Base-by-base conservation (phyloP, 2,113 vertebrate genomes). In the Gorsachius goisagi region DNA sequence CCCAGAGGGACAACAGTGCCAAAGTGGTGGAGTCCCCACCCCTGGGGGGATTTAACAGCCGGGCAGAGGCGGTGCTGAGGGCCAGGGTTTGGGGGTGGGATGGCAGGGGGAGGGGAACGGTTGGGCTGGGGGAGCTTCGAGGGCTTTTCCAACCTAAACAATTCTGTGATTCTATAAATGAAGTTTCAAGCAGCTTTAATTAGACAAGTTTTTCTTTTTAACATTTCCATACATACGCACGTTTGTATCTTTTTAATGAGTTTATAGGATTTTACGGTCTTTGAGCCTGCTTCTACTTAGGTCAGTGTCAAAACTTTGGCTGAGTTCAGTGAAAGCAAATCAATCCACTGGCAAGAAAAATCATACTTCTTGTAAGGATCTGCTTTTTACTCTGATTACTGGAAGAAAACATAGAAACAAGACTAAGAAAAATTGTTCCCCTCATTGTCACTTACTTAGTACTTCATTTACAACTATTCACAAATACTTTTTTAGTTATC, bases 171-270 rank as follows among this genome's bases (percentile, higher is more conserved):
- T 44, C 41, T 44, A 15, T 44, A 50, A 52, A 6, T 5, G 35
- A 85, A 12, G 12, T 30, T 89, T 39, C 23, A 32, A 68, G 60
- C 14, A 6, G n/a, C 6, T 73, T 24, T 28, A 47, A 53, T 10
- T 9, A 50, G 33, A 28, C 11, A 16, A 77, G 27, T 35, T 53
- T 32, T 52, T 47, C 41, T 83, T 91, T 74, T 77, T 17, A 35
- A 52, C 16, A 39, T 90, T 94, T 78, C 63, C 3, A 11, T 3
- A 15, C 28, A 16, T 44, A 2, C 2, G 12, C 52, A 63, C 4
- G 2, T 93, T 93, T 93, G 86, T 72, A 81, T 89, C 92, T 90
- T 93, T 89, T 93, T 95, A 95, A 95, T 73, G 89, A 85, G 73
- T 95, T 94, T 37, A 93, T 73, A 24, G 96, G 89, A 95, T 96